Evolutionary conservation across 2,797 vertebrate genomes (phyloP), one percentile per base, ranked within the genome.

Genomic region (Diplodus sargus): DNA sequence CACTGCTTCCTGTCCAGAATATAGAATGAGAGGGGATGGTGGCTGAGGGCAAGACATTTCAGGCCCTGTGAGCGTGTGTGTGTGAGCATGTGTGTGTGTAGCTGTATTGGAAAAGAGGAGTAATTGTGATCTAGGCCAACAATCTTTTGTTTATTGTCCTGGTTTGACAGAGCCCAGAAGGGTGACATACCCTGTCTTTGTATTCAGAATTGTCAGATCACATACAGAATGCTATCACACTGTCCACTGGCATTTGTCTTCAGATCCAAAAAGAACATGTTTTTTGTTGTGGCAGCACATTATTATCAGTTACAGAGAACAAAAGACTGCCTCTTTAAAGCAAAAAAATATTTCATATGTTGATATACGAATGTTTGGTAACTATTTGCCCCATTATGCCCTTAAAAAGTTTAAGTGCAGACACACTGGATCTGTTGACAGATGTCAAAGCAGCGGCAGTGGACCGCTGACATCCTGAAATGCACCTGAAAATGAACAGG

Each of bases 1-100:
- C 92, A 85, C 75, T 66, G 86, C 82, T 90, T 92, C 90, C 92
- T 92, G 85, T 90, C 85, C 81, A 87, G 86, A 92, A 92, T 84
- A 76, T 74, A 71, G 80, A 86, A 88, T 88, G 86, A 89, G 90
- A 91, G 89, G 81, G 73, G 82, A 85, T 84, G 81, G 86, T 87
- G 77, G 89, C 90, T 87, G 68, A 81, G 73, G 89, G 91, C 87
- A 51, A 90, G 81, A 63, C 5, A 58, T 87, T 88, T 85, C 74
- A 72, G 85, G 88, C 63, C 23, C 66, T 83, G 72, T 80, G 78
- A 79, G 75, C 64, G 62, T 57, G 25, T 68, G 60, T 72, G 62
- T 4, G 2, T n/a, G 51, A 10, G 70, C 2, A 0, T 47, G 23
- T 61, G n/a, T 84, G 60, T 81, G 48, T 74, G 57, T 34, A 75